Evolutionary conservation across 2,113 vertebrate genomes (phyloP).

Genomic region (Poicephalus gulielmi): DNA sequence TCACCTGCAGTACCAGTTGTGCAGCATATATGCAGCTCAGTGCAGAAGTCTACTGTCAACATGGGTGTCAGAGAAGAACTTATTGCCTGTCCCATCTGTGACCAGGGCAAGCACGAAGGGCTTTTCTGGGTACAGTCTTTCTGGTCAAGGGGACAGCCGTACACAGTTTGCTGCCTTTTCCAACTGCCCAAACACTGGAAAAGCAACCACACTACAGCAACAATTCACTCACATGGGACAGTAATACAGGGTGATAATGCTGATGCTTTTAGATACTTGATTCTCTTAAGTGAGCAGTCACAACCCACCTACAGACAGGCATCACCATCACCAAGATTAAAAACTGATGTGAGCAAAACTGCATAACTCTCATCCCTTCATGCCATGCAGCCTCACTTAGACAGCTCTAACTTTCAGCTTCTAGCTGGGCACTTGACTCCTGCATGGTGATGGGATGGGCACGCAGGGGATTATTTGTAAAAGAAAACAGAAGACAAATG

Average conservation of each 20-base stretch:
- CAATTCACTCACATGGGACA: neutral
- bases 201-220: neutral
- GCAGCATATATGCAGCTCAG: neutral
- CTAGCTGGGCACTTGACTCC: neutral
- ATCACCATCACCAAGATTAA: neutral
- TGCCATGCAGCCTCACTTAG: neutral
- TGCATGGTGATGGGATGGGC: neutral
- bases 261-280: neutral
- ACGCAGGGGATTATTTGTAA: neutral
- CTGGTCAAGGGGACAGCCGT: accelerated
- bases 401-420: neutral
- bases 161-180: neutral
- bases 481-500: neutral
- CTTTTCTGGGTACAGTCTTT: neutral
- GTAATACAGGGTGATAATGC: neutral
- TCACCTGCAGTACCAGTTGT: neutral
- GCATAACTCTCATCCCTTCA: neutral
- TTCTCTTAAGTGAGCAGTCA: neutral
- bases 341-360: neutral
- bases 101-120: neutral
- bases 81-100: neutral
- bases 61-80: neutral
- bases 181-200: neutral
- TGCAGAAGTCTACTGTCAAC: neutral
- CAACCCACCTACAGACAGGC: neutral